phyloP scores from a whole-genome alignment of 2,113 vertebrate species.

The Rhinichthys klamathensis region DNA sequence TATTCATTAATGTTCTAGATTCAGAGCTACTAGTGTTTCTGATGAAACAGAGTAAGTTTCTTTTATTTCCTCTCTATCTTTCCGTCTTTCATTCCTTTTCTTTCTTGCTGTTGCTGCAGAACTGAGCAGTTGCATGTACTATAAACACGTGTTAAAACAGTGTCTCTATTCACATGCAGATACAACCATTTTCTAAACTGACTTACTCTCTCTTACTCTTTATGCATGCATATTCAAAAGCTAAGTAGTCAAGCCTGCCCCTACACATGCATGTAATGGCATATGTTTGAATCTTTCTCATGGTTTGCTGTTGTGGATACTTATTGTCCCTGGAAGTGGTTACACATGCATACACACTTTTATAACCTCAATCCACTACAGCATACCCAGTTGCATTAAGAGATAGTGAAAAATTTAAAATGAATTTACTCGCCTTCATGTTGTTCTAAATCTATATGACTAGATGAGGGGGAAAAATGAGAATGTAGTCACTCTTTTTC shows the following conservation, averaged over 20 bases:
- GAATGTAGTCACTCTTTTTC: not conserved
- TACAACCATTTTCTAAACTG: not conserved
- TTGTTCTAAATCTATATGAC: not conserved
- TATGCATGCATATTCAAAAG: constrained; percentile 23
- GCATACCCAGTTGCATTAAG: constrained; percentile 2
- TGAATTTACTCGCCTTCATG: not conserved
- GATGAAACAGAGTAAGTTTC: constrained; percentile 96
- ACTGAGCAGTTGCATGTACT: constrained; percentile 48
- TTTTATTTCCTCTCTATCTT: constrained; percentile 9
- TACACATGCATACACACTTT: not conserved
- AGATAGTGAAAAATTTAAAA: not conserved
- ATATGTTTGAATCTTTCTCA: not conserved
- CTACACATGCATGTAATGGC: constrained; percentile 35
- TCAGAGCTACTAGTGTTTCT: constrained; percentile 91
- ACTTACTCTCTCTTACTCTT: not conserved
- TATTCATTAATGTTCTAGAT: constrained; percentile 85
- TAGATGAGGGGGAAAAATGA: too few relatives aligned
- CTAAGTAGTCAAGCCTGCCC: not conserved
- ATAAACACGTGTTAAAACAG: not conserved
- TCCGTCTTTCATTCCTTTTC: not conserved
- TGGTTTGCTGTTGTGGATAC: constrained; percentile 21
- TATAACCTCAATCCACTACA: not conserved
- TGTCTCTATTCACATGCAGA: not conserved
- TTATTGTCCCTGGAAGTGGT: not conserved
- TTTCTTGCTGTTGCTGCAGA: not conserved